These are phyloP conservation scores for Mechanitis mazaeus DNA, from an alignment of 2,888 invertebrate genomes.

Conservation along the genomic window DNA sequence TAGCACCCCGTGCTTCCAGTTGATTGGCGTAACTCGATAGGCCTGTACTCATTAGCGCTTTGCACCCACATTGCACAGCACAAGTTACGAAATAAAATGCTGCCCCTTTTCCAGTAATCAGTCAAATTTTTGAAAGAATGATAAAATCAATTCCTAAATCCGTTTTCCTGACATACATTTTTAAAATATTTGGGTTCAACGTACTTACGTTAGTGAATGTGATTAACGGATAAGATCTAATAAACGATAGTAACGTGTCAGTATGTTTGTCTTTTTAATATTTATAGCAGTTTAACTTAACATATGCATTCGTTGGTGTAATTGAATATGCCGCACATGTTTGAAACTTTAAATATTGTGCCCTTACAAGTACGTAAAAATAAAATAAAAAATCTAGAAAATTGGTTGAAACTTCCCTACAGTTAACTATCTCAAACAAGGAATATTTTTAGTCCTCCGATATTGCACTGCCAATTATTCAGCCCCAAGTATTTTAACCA, in stretches of 20 bases:
- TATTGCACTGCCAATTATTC: conserved; percentile 12
- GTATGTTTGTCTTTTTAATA: conserved; percentile 17
- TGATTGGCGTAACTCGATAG: conserved; percentile 76
- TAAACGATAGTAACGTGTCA: conserved; percentile 21
- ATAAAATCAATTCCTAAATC: background rate
- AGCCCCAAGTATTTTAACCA: conserved; percentile 21
- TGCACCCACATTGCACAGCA: conserved; percentile 44
- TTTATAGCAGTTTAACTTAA: conserved; percentile 13
- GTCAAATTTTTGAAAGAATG: too few species aligned
- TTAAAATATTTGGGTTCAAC: conserved; percentile 11
- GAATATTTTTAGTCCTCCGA: background rate
- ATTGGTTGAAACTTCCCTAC: too few species aligned
- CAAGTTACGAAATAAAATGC: too few species aligned
- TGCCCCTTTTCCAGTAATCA: too few species aligned
- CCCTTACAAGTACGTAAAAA: too few species aligned
- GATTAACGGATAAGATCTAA: conserved; percentile 22
- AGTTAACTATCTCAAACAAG: background rate
- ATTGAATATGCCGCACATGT: too few species aligned
- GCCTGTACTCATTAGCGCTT: conserved; percentile 66
- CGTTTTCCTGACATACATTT: conserved; percentile 14
- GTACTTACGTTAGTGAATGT: conserved; percentile 14
- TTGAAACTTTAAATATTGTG: too few species aligned
- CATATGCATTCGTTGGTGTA: too few species aligned
- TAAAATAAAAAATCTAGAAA: too few species aligned
- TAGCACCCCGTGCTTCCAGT: conserved; percentile 64